Base-by-base conservation (phyloP, 2,113 vertebrate genomes). In the Anhinga rufa region DNA sequence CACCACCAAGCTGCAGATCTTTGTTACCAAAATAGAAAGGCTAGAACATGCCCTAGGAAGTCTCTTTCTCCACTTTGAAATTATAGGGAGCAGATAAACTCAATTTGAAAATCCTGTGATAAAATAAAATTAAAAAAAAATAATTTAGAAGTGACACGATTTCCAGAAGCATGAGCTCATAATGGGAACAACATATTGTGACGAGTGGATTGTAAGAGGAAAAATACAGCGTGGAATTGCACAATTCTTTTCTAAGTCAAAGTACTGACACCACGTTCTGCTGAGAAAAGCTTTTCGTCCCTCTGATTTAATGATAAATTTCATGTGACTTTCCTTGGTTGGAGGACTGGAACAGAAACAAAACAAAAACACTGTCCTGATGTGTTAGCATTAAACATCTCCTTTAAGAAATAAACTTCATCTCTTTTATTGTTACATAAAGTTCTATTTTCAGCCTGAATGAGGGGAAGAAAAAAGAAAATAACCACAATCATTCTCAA, bases 21-120 rank as follows among this genome's bases (percentile, higher is more conserved):
- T 92, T 91, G 62, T 91, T 66, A 88, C 74, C 5, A 1, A 93
- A 95, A 94, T 70, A 95, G 87, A 95, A 97, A 92, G 62, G 74
- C 60, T 87, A 69, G 85, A 96, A 95, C 84, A 85, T 87, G 86
- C 82, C 91, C 92, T 77, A 72, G 85, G 91, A 97, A 92, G 75
- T 60, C 77, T 72, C 62, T 29, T 78, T 71, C 46, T 69, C 36
- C 1, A 8, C 74, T 91, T 36, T 58, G 48, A 95, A 93, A 97
- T 92, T 72, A 78, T 1, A 92, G 57, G n/a, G 82, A 92, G 51
- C 38, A 69, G 62, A 94, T 76, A 77, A 1, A 85, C 4, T 51
- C 58, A 19, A 82, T 68, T 21, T 80, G 54, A 91, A 94, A 97
- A 80, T 80, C 36, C 10, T 65, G 54, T 40, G 91, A 85, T 62